Conservation (phyloP, 2,113 vertebrate species). For the Pelecanoides urinatrix region DNA sequence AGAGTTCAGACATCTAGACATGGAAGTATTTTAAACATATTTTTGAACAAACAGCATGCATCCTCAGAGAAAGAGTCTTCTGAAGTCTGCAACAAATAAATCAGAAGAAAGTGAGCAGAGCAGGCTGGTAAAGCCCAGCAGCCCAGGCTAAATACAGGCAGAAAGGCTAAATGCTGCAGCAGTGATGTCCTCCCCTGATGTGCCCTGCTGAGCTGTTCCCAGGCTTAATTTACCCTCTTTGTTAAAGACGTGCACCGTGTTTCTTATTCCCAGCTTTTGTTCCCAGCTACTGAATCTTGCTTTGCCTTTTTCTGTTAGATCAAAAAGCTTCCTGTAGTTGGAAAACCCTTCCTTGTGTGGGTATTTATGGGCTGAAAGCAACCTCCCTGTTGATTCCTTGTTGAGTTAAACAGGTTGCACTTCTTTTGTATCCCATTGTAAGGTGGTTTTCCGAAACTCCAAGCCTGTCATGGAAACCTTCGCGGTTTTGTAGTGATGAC, state of each 20-base stretch:
- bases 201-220: neutral
- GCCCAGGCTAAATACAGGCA: neutral
- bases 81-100: neutral
- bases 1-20: neutral
- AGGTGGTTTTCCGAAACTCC: neutral
- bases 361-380: neutral
- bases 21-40: neutral
- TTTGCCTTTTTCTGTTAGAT: neutral
- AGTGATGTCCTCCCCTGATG: neutral
- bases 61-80: neutral
- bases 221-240: neutral
- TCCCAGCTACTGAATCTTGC: neutral
- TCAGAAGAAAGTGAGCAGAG: neutral
- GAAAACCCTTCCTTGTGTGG: neutral
- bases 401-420: neutral
- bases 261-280: neutral
- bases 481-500: neutral
- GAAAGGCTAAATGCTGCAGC: neutral
- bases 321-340: neutral
- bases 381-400: neutral
- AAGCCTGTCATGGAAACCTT: neutral
- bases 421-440: neutral
- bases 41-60: neutral
- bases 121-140: neutral
- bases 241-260: fast-evolving